A percentile compares a stretch with the other conserved stretches of the same genome.
Conservation (phyloP, 2,797 vertebrate species). For the Premnoplex brunnescens region DNA sequence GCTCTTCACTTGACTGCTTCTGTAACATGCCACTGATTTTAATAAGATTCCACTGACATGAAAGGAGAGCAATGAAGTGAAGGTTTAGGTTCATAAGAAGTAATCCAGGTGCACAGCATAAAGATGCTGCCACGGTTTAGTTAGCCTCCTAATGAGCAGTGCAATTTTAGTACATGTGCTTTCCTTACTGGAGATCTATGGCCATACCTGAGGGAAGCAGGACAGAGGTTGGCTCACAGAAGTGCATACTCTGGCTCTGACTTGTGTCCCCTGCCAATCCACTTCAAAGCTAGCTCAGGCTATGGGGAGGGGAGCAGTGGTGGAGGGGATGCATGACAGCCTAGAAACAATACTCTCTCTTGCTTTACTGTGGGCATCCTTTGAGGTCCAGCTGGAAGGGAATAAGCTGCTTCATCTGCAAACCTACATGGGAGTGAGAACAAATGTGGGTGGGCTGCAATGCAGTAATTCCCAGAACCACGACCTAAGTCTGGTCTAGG, state of each 20-base stretch:
- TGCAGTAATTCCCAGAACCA: background rate
- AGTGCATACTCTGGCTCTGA: fast-evolving
- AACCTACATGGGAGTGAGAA: fast-evolving
- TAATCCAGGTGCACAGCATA: background rate
- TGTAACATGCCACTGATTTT: background rate
- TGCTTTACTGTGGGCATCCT: background rate
- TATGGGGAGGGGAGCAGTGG: fast-evolving
- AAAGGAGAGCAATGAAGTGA: background rate
- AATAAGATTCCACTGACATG: background rate
- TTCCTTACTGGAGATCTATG: background rate
- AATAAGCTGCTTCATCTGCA: background rate
- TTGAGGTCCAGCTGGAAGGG: background rate
- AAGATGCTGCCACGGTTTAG: background rate
- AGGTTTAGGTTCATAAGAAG: background rate
- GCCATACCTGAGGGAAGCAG: background rate
- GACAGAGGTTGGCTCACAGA: background rate
- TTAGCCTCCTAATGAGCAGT: background rate
- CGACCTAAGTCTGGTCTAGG: background rate
- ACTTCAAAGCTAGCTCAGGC: conserved; percentile 12
- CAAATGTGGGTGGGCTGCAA: background rate
- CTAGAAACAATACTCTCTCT: background rate
- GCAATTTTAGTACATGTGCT: background rate
- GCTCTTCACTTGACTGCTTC: background rate
- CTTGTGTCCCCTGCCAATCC: background rate
- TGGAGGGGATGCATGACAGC: conserved; percentile 6